These are phyloP conservation scores for Euphonia xanthogaster DNA, from an alignment of 2,797 vertebrate genomes.

Conservation along the genomic window DNA sequence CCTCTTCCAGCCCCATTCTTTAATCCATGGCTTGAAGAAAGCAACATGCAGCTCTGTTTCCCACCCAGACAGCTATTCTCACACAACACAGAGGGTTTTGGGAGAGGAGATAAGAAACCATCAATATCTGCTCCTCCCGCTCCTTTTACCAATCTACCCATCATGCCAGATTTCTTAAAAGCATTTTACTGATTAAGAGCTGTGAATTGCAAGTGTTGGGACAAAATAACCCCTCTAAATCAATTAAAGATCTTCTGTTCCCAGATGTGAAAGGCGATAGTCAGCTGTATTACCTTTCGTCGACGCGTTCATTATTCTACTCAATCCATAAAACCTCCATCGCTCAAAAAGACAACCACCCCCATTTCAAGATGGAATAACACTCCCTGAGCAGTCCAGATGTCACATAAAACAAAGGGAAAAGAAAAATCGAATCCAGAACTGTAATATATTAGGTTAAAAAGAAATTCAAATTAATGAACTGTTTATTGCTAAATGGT, in stretches of 20 bases:
- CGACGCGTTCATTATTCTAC: background rate
- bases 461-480: background rate
- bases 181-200: background rate
- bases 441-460: background rate
- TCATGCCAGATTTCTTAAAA: background rate
- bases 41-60: background rate
- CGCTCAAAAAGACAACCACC: background rate
- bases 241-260: constrained; percentile 4
- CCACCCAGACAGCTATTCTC: background rate
- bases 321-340: background rate
- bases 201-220: constrained; percentile 9
- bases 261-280: background rate
- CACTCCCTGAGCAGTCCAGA: background rate
- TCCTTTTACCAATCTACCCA: background rate
- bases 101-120: background rate
- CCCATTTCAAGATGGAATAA: background rate
- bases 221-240: background rate
- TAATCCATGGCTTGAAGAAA: background rate
- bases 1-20: background rate
- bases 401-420: background rate
- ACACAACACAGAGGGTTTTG: background rate
- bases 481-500: background rate
- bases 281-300: background rate
- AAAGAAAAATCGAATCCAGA: background rate
- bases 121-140: background rate